Conservation (phyloP, 2,113 vertebrate species). For the Furnarius figulus region DNA sequence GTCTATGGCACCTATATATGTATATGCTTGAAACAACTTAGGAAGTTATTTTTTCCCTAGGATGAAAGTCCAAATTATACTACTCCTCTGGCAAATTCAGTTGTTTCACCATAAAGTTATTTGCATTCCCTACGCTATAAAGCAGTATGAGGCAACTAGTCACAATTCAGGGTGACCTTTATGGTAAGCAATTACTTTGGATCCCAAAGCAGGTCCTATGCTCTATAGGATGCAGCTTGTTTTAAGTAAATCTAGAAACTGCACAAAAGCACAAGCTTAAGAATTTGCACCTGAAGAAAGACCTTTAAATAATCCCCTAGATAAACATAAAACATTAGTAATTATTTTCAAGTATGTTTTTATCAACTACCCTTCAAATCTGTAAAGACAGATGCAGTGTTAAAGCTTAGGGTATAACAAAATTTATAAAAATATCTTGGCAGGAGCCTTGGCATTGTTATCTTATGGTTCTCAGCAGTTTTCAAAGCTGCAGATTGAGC, state of each 20-base stretch:
- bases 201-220: rapidly evolving
- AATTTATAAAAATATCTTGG: neutral
- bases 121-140: neutral
- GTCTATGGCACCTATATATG: neutral
- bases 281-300: neutral
- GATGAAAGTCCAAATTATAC: neutral
- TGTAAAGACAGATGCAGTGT: neutral
- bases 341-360: neutral
- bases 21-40: neutral
- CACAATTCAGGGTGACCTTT: neutral
- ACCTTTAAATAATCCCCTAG: neutral
- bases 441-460: neutral
- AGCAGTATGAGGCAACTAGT: neutral
- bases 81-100: neutral
- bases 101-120: neutral
- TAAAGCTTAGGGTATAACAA: neutral
- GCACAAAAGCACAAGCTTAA: neutral
- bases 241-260: neutral
- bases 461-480: neutral
- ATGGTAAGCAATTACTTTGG: neutral
- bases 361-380: neutral
- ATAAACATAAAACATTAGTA: neutral
- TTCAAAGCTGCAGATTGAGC: neutral
- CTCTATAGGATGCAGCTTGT: neutral
- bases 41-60: neutral